These are phyloP conservation scores for Drosophila pseudoobscura DNA, from an alignment of 1,140 invertebrate species.

Conservation along the genomic window DNA sequence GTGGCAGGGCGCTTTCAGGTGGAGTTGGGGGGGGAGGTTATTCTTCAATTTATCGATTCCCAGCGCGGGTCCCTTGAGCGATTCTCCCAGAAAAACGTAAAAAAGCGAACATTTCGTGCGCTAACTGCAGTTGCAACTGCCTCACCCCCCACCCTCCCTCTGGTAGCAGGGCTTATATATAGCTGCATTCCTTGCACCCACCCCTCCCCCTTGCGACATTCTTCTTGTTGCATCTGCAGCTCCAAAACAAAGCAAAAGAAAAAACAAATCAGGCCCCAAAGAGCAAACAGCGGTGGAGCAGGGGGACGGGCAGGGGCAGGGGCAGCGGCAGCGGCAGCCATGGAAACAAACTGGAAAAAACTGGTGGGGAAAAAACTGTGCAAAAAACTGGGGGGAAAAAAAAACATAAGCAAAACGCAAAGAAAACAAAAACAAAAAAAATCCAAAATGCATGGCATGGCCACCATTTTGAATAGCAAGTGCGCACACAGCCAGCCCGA, in stretches of 20 bases:
- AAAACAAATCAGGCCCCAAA: constrained; percentile 41
- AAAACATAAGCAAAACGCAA: constrained; percentile 63
- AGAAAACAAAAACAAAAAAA: constrained; percentile 21
- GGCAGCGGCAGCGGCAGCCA: constrained; percentile 37
- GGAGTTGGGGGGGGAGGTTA: no score
- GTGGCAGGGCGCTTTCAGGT: constrained; percentile 1
- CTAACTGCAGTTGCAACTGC: constrained; percentile 45
- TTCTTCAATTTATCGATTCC: constrained; percentile 51
- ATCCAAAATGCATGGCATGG: constrained; percentile 75
- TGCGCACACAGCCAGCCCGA: constrained; percentile 42
- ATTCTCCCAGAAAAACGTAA: background rate
- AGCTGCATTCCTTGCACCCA: constrained; percentile 32
- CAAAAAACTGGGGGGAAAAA: constrained; percentile 54
- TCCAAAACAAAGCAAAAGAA: constrained; percentile 60
- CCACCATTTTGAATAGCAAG: constrained; percentile 81
- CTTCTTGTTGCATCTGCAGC: constrained; percentile 46
- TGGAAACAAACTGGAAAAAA: constrained; percentile 64
- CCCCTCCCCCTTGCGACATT: background rate
- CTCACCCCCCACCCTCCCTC: no score
- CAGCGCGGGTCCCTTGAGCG: constrained; percentile 19
- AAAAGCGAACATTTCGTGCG: constrained; percentile 4
- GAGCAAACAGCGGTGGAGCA: constrained; percentile 37
- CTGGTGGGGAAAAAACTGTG: constrained; percentile 6
- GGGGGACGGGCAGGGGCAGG: constrained; percentile 23
- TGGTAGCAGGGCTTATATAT: background rate